Evolutionary conservation across 2,113 vertebrate genomes (phyloP).

Genomic region (Xiphophorus couchianus): DNA sequence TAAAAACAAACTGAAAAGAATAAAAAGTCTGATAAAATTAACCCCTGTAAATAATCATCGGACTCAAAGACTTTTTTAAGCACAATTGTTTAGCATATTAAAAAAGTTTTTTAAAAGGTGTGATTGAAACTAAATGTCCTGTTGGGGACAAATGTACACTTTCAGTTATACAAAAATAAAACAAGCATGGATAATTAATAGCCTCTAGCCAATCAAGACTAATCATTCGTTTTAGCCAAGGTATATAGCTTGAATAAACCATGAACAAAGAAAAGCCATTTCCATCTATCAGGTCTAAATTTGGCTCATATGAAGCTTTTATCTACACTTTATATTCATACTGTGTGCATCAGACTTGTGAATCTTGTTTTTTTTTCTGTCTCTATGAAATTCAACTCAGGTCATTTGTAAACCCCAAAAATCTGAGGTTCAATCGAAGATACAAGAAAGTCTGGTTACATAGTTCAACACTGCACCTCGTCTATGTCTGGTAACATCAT

Average conservation of each 20-base stretch:
- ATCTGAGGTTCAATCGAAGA: too few relatives aligned
- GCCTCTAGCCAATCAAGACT: slow-evolving; percentile 61
- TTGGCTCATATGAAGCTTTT: slow-evolving; percentile 10
- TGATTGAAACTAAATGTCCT: slow-evolving; percentile 42
- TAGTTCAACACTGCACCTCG: too few relatives aligned
- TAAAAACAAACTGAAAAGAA: slow-evolving; percentile 1
- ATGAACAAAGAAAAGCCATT: slow-evolving; percentile 58
- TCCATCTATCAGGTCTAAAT: slow-evolving; percentile 39
- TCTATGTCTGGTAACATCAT: too few relatives aligned
- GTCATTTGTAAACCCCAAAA: not conserved
- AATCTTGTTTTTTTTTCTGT: slow-evolving; percentile 11
- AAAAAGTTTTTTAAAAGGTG: slow-evolving; percentile 24
- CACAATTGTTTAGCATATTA: not conserved
- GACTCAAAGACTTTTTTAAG: too few relatives aligned
- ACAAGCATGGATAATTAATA: slow-evolving; percentile 71
- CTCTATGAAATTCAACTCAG: not conserved
- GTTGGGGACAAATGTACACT: slow-evolving; percentile 45
- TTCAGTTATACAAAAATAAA: slow-evolving; percentile 68
- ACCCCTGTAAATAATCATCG: not conserved
- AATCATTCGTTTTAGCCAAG: slow-evolving; percentile 63
- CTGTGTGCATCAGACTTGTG: slow-evolving; percentile 1
- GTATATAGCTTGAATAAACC: slow-evolving; percentile 64
- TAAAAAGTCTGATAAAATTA: not conserved
- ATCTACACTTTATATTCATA: not conserved
- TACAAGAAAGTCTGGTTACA: too few relatives aligned